Evolutionary conservation across 2,888 invertebrate genomes (phyloP).

Genomic region (Thysanoteuthis rhombus): DNA sequence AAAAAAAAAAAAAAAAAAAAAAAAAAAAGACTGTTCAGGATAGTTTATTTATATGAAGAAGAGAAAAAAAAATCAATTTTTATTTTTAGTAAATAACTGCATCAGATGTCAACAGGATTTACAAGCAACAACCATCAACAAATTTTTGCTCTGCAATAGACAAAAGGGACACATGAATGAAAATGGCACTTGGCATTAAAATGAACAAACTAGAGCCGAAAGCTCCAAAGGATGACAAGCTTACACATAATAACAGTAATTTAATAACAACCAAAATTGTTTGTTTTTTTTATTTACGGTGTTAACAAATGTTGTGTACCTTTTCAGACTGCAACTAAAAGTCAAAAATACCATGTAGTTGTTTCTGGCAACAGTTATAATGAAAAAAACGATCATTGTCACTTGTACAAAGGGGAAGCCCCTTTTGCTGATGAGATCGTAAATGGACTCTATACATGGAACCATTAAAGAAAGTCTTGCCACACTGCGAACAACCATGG

Average conservation of each 20-base stretch:
- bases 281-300: background rate
- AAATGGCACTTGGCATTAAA: no score
- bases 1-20: no score
- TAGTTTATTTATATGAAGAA: no score
- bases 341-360: background rate
- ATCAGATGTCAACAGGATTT: background rate
- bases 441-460: background rate
- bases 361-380: conserved; percentile 24
- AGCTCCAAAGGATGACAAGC: background rate
- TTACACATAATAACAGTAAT: background rate
- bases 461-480: background rate
- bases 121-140: background rate
- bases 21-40: no score
- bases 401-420: background rate
- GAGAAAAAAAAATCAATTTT: no score
- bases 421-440: background rate
- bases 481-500: background rate
- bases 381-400: background rate
- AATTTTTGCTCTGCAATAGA: no score
- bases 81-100: background rate
- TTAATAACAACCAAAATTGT: background rate
- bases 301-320: background rate
- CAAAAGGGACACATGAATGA: no score
- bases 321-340: background rate
- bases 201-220: background rate